A percentile compares a stretch with the other conserved stretches of the same genome.
phyloP scores from a whole-genome alignment of 2,888 invertebrate species.

The Zelleria hepariella region DNA sequence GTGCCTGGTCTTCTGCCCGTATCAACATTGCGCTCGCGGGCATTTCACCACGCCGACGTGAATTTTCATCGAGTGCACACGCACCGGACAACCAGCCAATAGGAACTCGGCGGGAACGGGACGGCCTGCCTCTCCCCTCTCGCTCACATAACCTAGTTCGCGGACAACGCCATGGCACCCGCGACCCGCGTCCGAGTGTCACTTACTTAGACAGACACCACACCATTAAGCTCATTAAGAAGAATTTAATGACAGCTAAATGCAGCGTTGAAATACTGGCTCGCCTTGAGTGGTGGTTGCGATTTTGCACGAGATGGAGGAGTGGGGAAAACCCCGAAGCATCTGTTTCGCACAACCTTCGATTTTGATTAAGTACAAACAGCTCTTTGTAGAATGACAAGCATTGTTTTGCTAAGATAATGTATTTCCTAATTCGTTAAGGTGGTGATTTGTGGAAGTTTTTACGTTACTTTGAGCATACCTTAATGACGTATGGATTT shows the following conservation, averaged over 20 bases:
- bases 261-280: not conserved
- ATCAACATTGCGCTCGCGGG: conserved; percentile 11
- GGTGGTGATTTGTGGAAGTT: no score
- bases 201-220: conserved; percentile 3
- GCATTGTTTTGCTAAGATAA: no score
- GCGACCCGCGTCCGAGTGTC: conserved; percentile 42
- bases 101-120: conserved; percentile 23
- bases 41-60: conserved; percentile 29
- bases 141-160: conserved; percentile 43
- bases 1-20: not conserved
- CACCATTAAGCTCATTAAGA: conserved; percentile 26
- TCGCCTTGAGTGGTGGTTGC: not conserved
- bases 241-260: conserved; percentile 4
- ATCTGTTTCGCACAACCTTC: no score
- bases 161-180: conserved; percentile 38
- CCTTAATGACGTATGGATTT: no score
- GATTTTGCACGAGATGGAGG: not conserved
- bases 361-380: no score
- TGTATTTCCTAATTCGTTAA: no score
- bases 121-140: conserved; percentile 26
- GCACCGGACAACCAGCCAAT: conserved; percentile 16
- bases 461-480: no score
- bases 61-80: conserved; percentile 23
- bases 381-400: no score
- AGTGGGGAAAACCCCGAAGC: not conserved